A percentile compares a stretch with the other conserved stretches of the same genome.
Conservation (phyloP, 1,140 invertebrate species). For the Agrilus planipennis region DNA sequence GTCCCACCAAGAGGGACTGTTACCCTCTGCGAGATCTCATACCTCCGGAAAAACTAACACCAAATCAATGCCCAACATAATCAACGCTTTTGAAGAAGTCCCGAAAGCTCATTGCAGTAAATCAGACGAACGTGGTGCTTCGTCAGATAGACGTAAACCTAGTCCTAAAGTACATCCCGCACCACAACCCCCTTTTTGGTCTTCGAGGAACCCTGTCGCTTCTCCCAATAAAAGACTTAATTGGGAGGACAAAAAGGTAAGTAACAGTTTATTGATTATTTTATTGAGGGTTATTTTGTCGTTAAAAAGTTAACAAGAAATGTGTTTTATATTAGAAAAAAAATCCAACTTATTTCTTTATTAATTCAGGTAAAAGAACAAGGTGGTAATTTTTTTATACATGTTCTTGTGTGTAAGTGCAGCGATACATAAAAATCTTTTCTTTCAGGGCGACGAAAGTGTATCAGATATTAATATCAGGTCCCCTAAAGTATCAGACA, state of each 20-base stretch:
- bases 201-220: conserved; percentile 35
- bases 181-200: conserved; percentile 27
- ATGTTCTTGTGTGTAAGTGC: background rate
- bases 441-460: background rate
- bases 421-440: background rate
- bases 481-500: no score
- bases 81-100: no score
- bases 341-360: background rate
- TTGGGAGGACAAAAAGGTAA: conserved; percentile 53
- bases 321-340: background rate
- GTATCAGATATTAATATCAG: no score
- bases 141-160: no score
- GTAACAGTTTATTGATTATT: no score
- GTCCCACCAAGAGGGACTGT: no score
- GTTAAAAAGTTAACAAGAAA: background rate
- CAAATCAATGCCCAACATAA: no score
- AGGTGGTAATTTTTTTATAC: background rate
- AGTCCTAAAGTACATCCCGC: conserved; percentile 33
- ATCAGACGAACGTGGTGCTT: conserved; percentile 14
- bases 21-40: no score
- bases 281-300: no score
- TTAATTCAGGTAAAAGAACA: no score
- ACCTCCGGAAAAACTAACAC: no score
- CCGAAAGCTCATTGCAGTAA: no score
- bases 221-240: conserved; percentile 57